Base-by-base conservation (phyloP, 2,888 invertebrate species). In the Craniophora ligustri region DNA sequence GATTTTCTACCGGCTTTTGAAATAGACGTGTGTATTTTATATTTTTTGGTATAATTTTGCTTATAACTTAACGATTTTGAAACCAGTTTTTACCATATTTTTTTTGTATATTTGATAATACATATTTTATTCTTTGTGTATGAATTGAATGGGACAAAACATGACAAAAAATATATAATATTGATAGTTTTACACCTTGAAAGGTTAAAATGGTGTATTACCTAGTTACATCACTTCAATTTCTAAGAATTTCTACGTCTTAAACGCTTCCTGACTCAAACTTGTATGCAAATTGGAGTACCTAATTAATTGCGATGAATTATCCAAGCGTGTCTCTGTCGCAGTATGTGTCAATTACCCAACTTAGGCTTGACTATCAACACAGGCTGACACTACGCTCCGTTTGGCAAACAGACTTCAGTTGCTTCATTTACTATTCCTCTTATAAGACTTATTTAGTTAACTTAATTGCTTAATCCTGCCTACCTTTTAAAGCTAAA, bases 261-360 rank as follows among this genome's bases (percentile, higher is more conserved):
- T 45, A 57, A 64, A 57, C 34, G 47, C 26, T 64, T n/a, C 26
- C 26, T 26, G 26, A 50, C 32, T 47, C 3, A n/a, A 30, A 18
- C 7, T 19, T 47, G 42, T 67, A 30, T 45, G 26, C 16, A 48
- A 45, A 64, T 60, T 64, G 47, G 44, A 44, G 30, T 34, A 47
- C 35, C 47, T 66, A 64, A 64, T 64, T 60, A 66, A 67, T 64
- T 67, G 60, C 40, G 23, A 5, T 32, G 61, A 66, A 45, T 66
- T 60, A 64, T 44, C 51, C 13, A 19, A 60, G 47, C 51, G n/a
- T 53, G 51, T 34, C 23, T 5, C 45, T 39, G 14, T 45, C 61
- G 44, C 66, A 60, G 21, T 66, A 44, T 28, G 67, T 64, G 47
- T 48, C 63, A 62, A 53, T 66, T 54, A 26, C n/a, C 36, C 6